These are phyloP conservation scores for Cotesia vestalis DNA, from an alignment of 1,140 invertebrate genomes.

Conservation along the genomic window DNA sequence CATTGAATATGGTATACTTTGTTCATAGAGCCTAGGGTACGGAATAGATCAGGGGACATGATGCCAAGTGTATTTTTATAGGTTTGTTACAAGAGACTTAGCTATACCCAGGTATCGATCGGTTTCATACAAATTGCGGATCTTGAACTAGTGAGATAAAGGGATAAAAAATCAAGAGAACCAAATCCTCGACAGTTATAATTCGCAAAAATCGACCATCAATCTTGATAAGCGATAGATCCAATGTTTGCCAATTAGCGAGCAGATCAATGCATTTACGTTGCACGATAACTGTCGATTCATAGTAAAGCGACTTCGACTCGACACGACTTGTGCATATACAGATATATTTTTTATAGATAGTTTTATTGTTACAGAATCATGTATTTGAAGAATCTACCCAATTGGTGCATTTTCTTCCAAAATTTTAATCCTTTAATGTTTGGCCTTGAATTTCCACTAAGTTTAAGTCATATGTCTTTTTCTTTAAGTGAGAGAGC, in stretches of 20 bases:
- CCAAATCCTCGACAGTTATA: slow-evolving; percentile 39
- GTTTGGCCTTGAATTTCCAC: too few relatives aligned
- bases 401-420: too few relatives aligned
- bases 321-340: slow-evolving; percentile 32
- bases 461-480: too few relatives aligned
- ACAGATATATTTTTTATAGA: too few relatives aligned
- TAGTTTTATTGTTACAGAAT: too few relatives aligned
- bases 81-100: slow-evolving; percentile 23
- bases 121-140: slow-evolving; percentile 35
- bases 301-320: slow-evolving; percentile 51
- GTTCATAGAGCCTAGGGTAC: background rate
- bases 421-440: too few relatives aligned
- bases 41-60: too few relatives aligned
- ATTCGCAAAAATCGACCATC: slow-evolving; percentile 54
- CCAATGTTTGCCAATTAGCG: slow-evolving; percentile 58
- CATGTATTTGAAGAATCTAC: too few relatives aligned
- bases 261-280: slow-evolving; percentile 38
- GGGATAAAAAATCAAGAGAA: slow-evolving; percentile 35
- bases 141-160: slow-evolving; percentile 28
- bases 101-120: background rate
- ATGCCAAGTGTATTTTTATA: too few relatives aligned
- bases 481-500: too few relatives aligned
- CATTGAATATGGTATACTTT: too few relatives aligned
- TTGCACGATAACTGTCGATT: slow-evolving; percentile 44
- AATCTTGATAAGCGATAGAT: slow-evolving; percentile 51